Evolutionary conservation across 1,140 invertebrate species (phyloP).

Genomic region (Phymorhynchus buccinoides): DNA sequence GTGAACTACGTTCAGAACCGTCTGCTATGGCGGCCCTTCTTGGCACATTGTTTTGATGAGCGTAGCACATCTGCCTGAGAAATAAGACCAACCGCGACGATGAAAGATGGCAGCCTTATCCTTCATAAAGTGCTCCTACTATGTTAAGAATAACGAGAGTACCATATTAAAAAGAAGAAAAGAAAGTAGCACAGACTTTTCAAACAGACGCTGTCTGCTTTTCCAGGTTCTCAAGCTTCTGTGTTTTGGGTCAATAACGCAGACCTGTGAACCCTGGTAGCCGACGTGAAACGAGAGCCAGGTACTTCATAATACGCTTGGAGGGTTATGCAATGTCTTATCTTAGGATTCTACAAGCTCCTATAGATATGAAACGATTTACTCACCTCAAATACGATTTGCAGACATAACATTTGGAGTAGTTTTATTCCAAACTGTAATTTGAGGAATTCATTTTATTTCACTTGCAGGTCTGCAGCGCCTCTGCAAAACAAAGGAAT

Average conservation of each 20-base stretch:
- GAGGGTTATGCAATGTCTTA: not conserved
- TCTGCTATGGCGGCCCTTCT: not conserved
- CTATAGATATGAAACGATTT: not conserved
- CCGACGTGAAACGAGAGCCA: not conserved
- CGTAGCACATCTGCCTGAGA: not conserved
- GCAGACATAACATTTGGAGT: not conserved
- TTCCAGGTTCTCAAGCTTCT: not conserved
- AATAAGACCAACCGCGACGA: not conserved
- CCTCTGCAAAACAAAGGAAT: conserved; percentile 42
- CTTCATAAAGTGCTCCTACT: not conserved
- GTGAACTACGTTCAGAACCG: not conserved
- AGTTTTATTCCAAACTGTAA: conserved; percentile 28
- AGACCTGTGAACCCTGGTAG: not conserved
- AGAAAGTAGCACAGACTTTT: not conserved
- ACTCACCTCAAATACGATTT: conserved; percentile 20
- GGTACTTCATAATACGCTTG: not conserved
- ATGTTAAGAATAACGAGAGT: not conserved
- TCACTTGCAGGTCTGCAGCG: conserved; percentile 41
- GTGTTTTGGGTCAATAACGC: not conserved
- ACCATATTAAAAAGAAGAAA: not conserved
- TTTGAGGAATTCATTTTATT: conserved; percentile 41
- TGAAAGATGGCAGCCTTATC: not conserved
- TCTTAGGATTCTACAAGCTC: not conserved
- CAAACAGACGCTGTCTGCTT: not conserved
- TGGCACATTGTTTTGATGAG: not conserved